Percentiles rank a stretch among this genome's conserved stretches.
Evolutionary conservation across 2,797 vertebrate genomes (phyloP).

Genomic region (Platyrinchus mystaceus): DNA sequence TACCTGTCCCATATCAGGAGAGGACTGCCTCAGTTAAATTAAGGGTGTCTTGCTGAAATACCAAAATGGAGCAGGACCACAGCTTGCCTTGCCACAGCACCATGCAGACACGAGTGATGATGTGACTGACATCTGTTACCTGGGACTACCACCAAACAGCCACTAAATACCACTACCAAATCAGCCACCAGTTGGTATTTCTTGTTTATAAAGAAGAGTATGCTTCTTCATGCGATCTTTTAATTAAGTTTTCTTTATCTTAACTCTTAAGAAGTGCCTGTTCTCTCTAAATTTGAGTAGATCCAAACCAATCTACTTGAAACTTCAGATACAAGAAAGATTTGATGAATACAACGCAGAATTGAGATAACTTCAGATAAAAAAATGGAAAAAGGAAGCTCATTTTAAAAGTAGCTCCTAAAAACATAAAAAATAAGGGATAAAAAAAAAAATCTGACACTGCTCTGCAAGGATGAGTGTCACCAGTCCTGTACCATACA

Average conservation of each 20-base stretch:
- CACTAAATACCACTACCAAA: not conserved
- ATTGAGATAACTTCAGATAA: not conserved
- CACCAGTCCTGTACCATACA: not conserved
- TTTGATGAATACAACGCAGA: not conserved
- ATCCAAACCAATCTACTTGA: not conserved
- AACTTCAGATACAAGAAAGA: not conserved
- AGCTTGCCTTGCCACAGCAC: not conserved
- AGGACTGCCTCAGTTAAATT: not conserved
- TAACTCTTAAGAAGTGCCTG: not conserved
- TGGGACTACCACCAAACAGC: not conserved
- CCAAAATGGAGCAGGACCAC: not conserved
- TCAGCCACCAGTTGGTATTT: not conserved
- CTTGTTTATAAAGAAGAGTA: not conserved
- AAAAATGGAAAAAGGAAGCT: not conserved
- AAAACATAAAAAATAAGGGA: not conserved
- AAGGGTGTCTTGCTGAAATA: not conserved
- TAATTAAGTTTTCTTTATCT: not conserved
- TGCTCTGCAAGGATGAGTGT: not conserved
- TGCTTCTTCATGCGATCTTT: not conserved
- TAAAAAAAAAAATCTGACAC: not conserved
- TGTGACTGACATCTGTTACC: not conserved
- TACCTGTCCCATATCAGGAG: not conserved
- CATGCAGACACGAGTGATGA: accelerated
- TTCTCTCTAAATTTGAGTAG: not conserved
- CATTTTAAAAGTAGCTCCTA: not conserved